Evolutionary conservation across 2,888 invertebrate genomes (phyloP).

Genomic region (Pherbina coryleti): DNA sequence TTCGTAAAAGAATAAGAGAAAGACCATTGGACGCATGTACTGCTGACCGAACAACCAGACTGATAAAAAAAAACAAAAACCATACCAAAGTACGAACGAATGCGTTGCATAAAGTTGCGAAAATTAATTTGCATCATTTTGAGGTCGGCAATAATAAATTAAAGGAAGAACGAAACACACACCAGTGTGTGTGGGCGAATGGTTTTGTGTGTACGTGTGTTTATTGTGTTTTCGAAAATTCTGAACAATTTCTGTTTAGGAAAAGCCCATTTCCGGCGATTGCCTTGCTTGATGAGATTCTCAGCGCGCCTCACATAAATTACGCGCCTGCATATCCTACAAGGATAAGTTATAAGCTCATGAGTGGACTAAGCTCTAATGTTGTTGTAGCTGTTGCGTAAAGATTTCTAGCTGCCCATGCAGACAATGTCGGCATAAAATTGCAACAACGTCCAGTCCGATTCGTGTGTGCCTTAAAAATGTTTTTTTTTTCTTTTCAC

Average conservation of each 20-base stretch:
- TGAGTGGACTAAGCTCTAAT: not conserved
- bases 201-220: slow-evolving; percentile 48
- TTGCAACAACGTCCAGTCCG: not conserved
- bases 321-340: slow-evolving; percentile 24
- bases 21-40: not conserved
- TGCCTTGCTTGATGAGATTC: slow-evolving; percentile 19
- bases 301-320: slow-evolving; percentile 20
- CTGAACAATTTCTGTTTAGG: slow-evolving; percentile 33
- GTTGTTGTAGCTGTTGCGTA: slow-evolving; percentile 20
- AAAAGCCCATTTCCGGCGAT: slow-evolving; percentile 31
- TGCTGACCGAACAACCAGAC: slow-evolving; percentile 1
- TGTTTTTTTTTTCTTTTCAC: too few relatives aligned
- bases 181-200: slow-evolving; percentile 6
- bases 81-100: not conserved
- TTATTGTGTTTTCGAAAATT: slow-evolving; percentile 11
- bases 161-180: slow-evolving; percentile 16
- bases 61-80: not conserved
- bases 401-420: not conserved
- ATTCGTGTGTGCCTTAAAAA: too few relatives aligned
- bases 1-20: not conserved
- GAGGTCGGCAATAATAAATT: slow-evolving; percentile 44
- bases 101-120: slow-evolving; percentile 41
- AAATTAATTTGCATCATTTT: slow-evolving; percentile 43
- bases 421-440: not conserved
- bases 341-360: slow-evolving; percentile 15